Base-by-base conservation (phyloP, 2,113 vertebrate species). In the Chionodraco myersi region DNA sequence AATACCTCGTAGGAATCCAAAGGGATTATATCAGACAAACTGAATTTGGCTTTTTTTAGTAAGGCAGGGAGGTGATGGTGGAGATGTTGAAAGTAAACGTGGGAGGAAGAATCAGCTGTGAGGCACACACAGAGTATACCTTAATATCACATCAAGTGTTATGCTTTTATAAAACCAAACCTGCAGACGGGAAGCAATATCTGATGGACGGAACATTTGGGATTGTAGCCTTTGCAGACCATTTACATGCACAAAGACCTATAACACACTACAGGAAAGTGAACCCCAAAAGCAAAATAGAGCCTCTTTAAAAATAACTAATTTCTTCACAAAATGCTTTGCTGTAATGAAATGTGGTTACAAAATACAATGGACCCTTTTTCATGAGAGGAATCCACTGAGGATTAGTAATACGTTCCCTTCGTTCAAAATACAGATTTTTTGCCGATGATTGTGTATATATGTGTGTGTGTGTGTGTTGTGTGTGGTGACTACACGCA, bases 21-120 rank as follows among this genome's bases (percentile, higher is more conserved):
- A 21, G 77, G 84, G 88, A 91, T 90, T 84, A 80, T 61, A 65
- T 72, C 16, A 26, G 13, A 62, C 72, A 86, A 90, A 88, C 66
- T 76, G 79, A 82, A 72, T 78, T 83, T 76, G 51, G 63, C 15
- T 15, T 0, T 54, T 77, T 75, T 69, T 57, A 23, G n/a, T 72
- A 1, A 0, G 47, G 12, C 41, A 44, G 26, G 16, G 51, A 71
- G 7, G 59, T 41, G 45, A 74, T 49, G 49, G 47, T 64, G 51
- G 72, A 59, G 18, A 59, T 5, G 49, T 72, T 88, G 76, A 83
- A 80, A 76, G 79, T 86, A 69, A 86, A 70, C 21, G 47, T 79
- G 60, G 53, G 53, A 79, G 78, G 64, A 69, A 74, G 61, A 60
- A 62, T 78, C 73, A 77, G 79, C 73, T 85, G 66, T 63, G 48